These are phyloP conservation scores for Leucopternis melanops DNA, from an alignment of 2,113 vertebrate genomes.

Conservation along the genomic window DNA sequence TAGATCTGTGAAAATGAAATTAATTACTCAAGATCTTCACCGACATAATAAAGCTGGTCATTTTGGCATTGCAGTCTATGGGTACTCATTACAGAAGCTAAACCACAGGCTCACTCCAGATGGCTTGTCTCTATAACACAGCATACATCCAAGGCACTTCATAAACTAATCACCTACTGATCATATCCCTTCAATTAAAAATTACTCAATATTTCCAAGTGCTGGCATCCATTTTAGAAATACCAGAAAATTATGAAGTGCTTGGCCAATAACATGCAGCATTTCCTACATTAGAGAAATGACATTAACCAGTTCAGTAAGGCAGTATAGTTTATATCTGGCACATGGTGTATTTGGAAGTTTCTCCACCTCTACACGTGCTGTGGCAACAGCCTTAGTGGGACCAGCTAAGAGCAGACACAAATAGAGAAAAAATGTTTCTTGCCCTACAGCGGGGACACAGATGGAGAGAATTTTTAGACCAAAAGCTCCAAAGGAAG, in stretches of 20 bases:
- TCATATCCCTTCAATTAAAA: slow-evolving; percentile 42
- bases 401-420: background rate
- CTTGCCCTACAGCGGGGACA: background rate
- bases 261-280: background rate
- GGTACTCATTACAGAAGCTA: slow-evolving; percentile 8
- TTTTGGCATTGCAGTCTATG: background rate
- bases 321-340: background rate
- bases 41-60: background rate
- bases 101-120: slow-evolving; percentile 22
- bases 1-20: background rate
- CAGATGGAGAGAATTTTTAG: background rate
- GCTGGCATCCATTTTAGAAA: slow-evolving; percentile 18
- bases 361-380: background rate
- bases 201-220: slow-evolving; percentile 37
- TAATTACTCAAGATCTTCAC: slow-evolving; percentile 19
- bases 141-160: slow-evolving; percentile 15
- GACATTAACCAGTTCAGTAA: background rate
- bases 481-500: background rate
- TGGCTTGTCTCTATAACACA: slow-evolving; percentile 25
- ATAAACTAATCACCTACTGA: slow-evolving; percentile 35
- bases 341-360: background rate
- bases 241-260: background rate
- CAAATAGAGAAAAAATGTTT: background rate
- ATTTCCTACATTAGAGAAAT: background rate
- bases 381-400: background rate